Percentiles rank a stretch among this genome's conserved stretches.
Evolutionary conservation across 2,797 vertebrate species (phyloP).

Genomic region (Enteromius viviparus): DNA sequence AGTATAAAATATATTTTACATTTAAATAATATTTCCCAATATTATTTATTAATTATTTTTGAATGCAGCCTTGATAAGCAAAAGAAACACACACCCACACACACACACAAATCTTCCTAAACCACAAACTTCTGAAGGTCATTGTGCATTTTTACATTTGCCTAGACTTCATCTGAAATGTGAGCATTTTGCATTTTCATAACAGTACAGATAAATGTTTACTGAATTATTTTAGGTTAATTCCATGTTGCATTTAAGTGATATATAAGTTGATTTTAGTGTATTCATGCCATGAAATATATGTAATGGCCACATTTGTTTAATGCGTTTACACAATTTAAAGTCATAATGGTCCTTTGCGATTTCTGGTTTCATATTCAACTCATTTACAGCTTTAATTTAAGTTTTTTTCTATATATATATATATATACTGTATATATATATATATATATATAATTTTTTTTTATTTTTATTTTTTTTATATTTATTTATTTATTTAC

Average conservation of each 20-base stretch:
- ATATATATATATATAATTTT: no score
- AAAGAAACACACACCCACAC: not conserved
- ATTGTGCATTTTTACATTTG: not conserved
- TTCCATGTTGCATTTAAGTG: not conserved
- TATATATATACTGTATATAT: no score
- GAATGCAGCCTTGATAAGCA: not conserved
- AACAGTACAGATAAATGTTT: not conserved
- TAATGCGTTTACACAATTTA: not conserved
- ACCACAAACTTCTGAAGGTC: not conserved
- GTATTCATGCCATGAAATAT: not conserved
- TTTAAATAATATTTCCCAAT: not conserved
- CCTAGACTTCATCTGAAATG: not conserved
- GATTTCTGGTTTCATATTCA: not conserved
- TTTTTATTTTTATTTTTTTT: no score
- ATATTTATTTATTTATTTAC: no score
- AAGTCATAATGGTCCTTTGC: not conserved
- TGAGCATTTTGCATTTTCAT: not conserved
- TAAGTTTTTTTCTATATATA: not conserved
- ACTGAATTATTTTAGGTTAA: not conserved
- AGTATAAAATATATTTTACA: no score
- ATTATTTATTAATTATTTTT: not conserved
- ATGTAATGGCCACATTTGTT: not conserved
- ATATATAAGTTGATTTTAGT: not conserved
- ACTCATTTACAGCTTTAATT: not conserved
- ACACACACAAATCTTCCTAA: not conserved